phyloP scores from a whole-genome alignment of 1,140 invertebrate genomes.

The Lepidostoma basale region DNA sequence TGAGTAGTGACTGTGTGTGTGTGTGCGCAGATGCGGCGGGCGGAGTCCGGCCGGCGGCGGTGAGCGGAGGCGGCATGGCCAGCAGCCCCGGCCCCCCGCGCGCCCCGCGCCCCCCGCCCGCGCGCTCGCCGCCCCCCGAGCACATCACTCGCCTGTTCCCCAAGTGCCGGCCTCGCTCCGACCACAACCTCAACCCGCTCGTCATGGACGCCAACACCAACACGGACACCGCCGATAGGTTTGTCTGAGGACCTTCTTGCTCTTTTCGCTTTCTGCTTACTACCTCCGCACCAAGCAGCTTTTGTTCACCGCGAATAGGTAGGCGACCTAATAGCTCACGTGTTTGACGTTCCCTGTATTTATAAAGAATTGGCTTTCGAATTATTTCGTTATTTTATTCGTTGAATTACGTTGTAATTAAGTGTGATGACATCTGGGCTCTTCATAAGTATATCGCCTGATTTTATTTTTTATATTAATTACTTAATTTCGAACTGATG shows the following conservation, averaged over 20 bases:
- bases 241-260: conserved; percentile 4
- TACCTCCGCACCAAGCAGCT: background rate
- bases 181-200: conserved; percentile 66
- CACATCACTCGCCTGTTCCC: conserved; percentile 82
- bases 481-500: too few relatives aligned
- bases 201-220: conserved; percentile 22
- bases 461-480: too few relatives aligned
- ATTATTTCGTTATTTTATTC: too few relatives aligned
- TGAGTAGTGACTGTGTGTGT: conserved; percentile 6
- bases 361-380: too few relatives aligned
- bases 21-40: conserved; percentile 34
- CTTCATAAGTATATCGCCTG: too few relatives aligned
- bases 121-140: conserved; percentile 65
- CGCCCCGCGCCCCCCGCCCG: conserved; percentile 51
- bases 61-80: conserved; percentile 34
- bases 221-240: conserved; percentile 35
- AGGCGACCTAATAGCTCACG: too few relatives aligned
- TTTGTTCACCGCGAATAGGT: conserved; percentile 9
- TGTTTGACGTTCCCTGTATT: too few relatives aligned
- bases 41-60: conserved; percentile 6
- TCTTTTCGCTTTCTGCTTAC: conserved; percentile 3
- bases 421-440: too few relatives aligned
- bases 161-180: conserved; percentile 74
- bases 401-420: too few relatives aligned
- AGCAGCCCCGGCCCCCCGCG: conserved; percentile 51